Base-by-base conservation (phyloP, 2,113 vertebrate species). In the Cyrtonyx montezumae region DNA sequence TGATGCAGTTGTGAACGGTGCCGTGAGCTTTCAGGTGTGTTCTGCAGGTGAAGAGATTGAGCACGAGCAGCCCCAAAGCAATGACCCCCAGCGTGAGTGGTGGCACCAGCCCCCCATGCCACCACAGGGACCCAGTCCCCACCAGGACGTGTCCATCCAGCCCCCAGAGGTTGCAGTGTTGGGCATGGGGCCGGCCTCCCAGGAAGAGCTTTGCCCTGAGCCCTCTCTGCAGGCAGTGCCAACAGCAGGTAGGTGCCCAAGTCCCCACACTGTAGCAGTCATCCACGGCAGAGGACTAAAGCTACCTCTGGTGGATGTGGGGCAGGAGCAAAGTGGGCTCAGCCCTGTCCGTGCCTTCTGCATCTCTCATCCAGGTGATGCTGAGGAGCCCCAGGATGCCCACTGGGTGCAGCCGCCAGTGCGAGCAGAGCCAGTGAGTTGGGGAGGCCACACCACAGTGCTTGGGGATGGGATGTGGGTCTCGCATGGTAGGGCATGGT, bases 371-470 rank as follows among this genome's bases (percentile, higher is more conserved):
- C 3, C 77, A 98, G 97, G 85, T 67, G 94, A 84, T 63, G 55
- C 34, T 37, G 40, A 25, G 15, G 58, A 84, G 13, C 65, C 74
- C 45, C 40, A 11, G 61, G 90, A 55, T 10, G 3, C 20, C 11
- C 61, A 71, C 0, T 34, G 13, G 3, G 77, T 11, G 40, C 61
- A 37, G n/a, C 81, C 87, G 45, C 78, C 66, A 21, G 7, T 71
- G 42, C 84, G 83, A 12, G 21, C 32, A 65, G 76, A 83, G n/a
- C 94, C 95, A 97, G 97, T 98, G 81, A 96, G 97, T 53, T 30
- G 25, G 36, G 12, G 43, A 34, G 59, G n/a, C 36, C 18, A 36
- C 1, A 53, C 19, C 12, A 23, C 61, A 15, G 14, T 8, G 21
- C 0, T 5, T 2, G 6, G n/a, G 4, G 5, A 20, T 6, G 43